Evolutionary conservation across 1,140 invertebrate genomes (phyloP), one percentile per base, ranked within the genome.

Genomic region (Ooceraea biroi): DNA sequence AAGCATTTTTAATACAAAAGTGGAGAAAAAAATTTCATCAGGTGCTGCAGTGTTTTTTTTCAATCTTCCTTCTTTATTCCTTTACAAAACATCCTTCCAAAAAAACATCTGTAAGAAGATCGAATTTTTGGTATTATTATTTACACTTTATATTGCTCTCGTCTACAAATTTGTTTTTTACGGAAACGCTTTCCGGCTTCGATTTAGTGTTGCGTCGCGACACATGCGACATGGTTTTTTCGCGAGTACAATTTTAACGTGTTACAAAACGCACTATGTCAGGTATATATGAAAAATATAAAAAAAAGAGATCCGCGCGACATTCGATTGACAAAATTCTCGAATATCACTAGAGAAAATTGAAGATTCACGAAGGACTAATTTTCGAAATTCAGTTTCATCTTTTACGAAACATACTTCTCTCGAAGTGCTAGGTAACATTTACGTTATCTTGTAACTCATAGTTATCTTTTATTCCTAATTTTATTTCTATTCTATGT

Each of bases 1-100:
- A 89, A 85, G 87, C 84, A 90, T 92, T 92, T 91, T 93, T 90
- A 92, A 91, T 92, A 91, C 84, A 91, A 92, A 93, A 91, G 86
- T 89, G 74, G 30, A 86, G 44, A 76, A 86, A 89, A 88, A 85
- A 74, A 71, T 41, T 52, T 36, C 44, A 66, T 74, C 22, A 44
- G 25, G 7, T 52, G 60, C 25, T 44, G 61, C 12, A 46, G 44
- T 86, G 22, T 88, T 82, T 71, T 36, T 36, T 71, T 36, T 36
- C 44, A 85, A 71, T 74, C 44, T 74, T 63, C 11, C 36, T 52
- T 25, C n/a, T 74, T 48, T 86, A 66, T 77, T 86, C 76, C 76
- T 78, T 69, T 7, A 10, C 25, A 68, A 77, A 77, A 22, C 41
- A 41, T 78, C 63, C 61, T 44, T 68, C 36, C n/a, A 46, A 80